Conservation (phyloP, 2,888 invertebrate genomes). For the Nomada flava region DNA sequence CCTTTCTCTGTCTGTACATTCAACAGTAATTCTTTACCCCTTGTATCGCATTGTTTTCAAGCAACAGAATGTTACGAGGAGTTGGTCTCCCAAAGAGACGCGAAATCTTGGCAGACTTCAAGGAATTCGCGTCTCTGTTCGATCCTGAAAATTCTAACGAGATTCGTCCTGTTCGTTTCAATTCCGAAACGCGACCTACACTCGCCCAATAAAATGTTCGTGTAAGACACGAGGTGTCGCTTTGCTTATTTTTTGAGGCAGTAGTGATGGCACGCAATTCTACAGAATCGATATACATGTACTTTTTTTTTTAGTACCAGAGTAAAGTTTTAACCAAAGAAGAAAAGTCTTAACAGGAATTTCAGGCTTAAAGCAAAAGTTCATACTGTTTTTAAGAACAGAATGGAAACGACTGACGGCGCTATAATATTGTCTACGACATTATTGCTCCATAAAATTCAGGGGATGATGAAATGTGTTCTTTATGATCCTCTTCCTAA, state of each 20-base stretch:
- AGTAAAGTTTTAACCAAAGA: too few relatives aligned
- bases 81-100: conserved; percentile 1
- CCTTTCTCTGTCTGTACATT: neutral
- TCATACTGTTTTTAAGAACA: too few relatives aligned
- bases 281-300: too few relatives aligned
- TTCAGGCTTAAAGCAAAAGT: too few relatives aligned
- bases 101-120: conserved; percentile 15
- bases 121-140: conserved; percentile 19
- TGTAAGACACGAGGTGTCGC: conserved; percentile 22
- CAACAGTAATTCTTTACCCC: conserved; percentile 14
- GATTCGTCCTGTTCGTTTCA: conserved; percentile 39
- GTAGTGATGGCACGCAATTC: too few relatives aligned
- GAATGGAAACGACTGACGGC: neutral
- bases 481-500: neutral
- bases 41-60: conserved; percentile 13
- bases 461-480: neutral
- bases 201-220: conserved; percentile 14
- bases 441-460: neutral
- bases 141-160: conserved; percentile 15
- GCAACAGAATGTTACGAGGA: conserved; percentile 5
- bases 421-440: neutral
- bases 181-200: conserved; percentile 19
- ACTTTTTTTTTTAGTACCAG: too few relatives aligned
- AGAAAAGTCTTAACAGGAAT: too few relatives aligned
- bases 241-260: neutral